A percentile compares a stretch with the other conserved stretches of the same genome.
phyloP scores from a whole-genome alignment of 2,113 vertebrate species.

The Gulo gulo region DNA sequence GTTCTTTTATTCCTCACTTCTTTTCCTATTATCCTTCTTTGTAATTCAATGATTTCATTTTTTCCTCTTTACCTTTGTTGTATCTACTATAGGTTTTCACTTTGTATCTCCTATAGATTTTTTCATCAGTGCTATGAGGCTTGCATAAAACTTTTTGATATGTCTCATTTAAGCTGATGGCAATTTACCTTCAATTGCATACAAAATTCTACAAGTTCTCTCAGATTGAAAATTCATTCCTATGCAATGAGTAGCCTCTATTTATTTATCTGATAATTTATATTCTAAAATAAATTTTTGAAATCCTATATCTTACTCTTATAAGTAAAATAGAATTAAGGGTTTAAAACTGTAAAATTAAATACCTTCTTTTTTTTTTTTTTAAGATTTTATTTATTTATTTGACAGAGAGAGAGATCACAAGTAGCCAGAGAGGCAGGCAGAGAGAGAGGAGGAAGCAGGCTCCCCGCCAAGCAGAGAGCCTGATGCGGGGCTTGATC shows the following conservation, averaged over 20 bases:
- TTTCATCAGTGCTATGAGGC: not conserved
- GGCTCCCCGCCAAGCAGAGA: no score
- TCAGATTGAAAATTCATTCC: not conserved
- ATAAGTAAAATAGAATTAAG: not conserved
- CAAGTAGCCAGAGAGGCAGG: no score
- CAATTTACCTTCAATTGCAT: not conserved
- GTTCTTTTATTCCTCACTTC: not conserved
- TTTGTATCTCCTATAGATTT: not conserved
- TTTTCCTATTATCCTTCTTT: not conserved
- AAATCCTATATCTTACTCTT: not conserved
- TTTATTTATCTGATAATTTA: not conserved
- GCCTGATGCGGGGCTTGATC: no score
- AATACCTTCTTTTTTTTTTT: not conserved
- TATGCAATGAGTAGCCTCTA: not conserved
- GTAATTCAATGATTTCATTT: not conserved
- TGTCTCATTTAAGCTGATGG: not conserved
- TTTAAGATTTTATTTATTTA: no score
- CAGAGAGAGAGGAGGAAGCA: no score
- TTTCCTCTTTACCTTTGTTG: not conserved
- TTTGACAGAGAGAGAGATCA: no score
- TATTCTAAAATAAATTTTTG: not conserved
- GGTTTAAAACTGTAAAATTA: not conserved
- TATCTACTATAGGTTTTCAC: not conserved
- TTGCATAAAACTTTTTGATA: not conserved
- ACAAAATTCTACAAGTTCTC: not conserved